These are phyloP conservation scores for Casuarius casuarius DNA, from an alignment of 2,113 vertebrate genomes.

Conservation along the genomic window DNA sequence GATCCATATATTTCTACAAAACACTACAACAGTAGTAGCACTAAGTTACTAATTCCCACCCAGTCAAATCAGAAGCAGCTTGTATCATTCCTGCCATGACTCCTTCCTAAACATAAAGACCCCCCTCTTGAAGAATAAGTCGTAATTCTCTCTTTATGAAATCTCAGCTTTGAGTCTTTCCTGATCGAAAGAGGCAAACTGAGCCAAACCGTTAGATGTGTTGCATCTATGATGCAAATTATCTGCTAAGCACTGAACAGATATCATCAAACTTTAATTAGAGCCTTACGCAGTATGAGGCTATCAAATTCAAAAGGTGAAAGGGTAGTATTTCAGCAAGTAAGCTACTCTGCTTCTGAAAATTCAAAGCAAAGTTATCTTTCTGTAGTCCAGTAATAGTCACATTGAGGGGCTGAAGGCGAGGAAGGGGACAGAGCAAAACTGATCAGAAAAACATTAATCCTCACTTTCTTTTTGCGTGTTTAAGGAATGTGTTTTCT, in stretches of 20 bases:
- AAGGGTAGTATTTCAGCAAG: background rate
- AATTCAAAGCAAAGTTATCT: background rate
- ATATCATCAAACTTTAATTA: conserved; percentile 28
- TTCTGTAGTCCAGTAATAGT: background rate
- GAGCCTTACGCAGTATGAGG: background rate
- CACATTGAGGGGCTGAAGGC: background rate
- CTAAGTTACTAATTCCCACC: background rate
- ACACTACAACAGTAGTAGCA: background rate
- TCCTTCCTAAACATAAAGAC: background rate
- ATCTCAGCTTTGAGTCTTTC: background rate
- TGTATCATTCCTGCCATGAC: background rate
- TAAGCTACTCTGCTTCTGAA: background rate
- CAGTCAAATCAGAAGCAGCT: background rate
- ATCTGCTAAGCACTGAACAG: background rate
- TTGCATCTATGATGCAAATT: background rate
- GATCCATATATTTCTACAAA: background rate
- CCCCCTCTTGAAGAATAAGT: background rate
- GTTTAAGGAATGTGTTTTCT: background rate
- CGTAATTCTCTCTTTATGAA: background rate
- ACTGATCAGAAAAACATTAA: background rate
- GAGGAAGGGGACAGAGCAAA: background rate
- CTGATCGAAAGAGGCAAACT: conserved; percentile 7
- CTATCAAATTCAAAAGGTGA: background rate
- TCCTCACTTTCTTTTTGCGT: background rate
- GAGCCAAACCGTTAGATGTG: background rate